Evolutionary conservation across 2,797 vertebrate genomes (phyloP), one percentile per base, ranked within the genome.

Genomic region (Eidolon dupreanum): DNA sequence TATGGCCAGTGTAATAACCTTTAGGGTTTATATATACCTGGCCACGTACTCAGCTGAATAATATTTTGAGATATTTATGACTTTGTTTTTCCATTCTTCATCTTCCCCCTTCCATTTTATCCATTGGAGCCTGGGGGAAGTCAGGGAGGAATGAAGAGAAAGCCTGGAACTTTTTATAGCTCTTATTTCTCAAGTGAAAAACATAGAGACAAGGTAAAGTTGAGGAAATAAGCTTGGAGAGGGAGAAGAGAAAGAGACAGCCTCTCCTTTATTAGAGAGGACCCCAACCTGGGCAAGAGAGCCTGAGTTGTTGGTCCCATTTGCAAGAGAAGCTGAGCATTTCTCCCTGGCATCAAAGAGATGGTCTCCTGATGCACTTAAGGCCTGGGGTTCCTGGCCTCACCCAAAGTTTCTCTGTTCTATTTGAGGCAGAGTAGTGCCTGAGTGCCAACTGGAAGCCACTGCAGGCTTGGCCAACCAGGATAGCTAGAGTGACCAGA

Each of bases 201-300:
- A 46, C 9, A 51, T 88, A 61, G 31, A 59, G 9, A 61, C 17
- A 68, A 51, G n/a, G 77, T 79, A 36, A 91, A 78, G 8, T 22
- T 95, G 49, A 90, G 77, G 57, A 75, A 86, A 57, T 84, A 88
- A 95, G 20, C 31, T 61, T 91, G 38, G 26, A 63, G 77, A 91
- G 79, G 28, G 12, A 68, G 57, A 87, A 74, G 19, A 96, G 16
- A 78, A 59, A 74, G 46, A 70, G 33, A 41, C 6, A 53, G 5
- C 0, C 16, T n/a, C 24, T 31, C 36, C 9, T 8, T 28, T 63
- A 31, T 74, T 71, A 81, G 82, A 26, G 49, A 55, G 46, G 57
- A 15, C 15, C 38, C 28, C 31, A 53, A 22, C 19, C 38, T 13
- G 38, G 19, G 26, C 17, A 49, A 70, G 36, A 57, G 59, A 87